Evolutionary conservation across 2,888 invertebrate species (phyloP).

Genomic region (Beris chalybata): DNA sequence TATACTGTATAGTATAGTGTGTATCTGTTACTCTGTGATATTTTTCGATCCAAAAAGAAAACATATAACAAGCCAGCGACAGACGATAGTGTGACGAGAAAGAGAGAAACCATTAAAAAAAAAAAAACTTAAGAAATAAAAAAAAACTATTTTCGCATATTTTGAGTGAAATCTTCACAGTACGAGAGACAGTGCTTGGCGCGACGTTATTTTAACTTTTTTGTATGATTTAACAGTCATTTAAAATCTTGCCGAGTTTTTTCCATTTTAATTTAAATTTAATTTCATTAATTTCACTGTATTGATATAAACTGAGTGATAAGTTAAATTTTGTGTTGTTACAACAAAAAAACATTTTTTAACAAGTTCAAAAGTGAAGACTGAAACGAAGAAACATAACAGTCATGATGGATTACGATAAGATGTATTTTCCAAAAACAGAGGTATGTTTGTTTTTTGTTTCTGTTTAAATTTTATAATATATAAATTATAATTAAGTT

Average conservation of each 20-base stretch:
- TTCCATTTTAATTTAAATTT: too few species aligned
- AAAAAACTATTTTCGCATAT: conserved; percentile 29
- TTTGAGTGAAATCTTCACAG: conserved; percentile 29
- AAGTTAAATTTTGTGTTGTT: too few species aligned
- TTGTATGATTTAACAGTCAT: not conserved
- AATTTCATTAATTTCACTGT: too few species aligned
- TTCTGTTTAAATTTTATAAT: too few species aligned
- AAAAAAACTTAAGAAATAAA: conserved; percentile 3
- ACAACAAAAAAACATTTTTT: too few species aligned
- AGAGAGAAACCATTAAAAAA: not conserved
- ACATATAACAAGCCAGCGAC: not conserved
- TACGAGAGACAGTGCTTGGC: conserved; percentile 18
- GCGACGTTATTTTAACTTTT: conserved; percentile 14
- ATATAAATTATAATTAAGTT: too few species aligned
- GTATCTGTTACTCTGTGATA: conserved; percentile 28
- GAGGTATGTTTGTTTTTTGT: conserved; percentile 8
- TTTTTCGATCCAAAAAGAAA: conserved; percentile 6
- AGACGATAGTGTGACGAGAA: not conserved
- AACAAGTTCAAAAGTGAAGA: too few species aligned
- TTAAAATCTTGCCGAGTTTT: too few species aligned
- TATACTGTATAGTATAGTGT: conserved; percentile 13
- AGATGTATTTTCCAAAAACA: conserved; percentile 18
- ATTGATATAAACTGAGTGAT: too few species aligned
- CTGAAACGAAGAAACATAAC: conserved; percentile 6
- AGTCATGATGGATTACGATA: conserved; percentile 30